Evolutionary conservation across 2,888 invertebrate species (phyloP).

Genomic region (Cephonodes hylas): DNA sequence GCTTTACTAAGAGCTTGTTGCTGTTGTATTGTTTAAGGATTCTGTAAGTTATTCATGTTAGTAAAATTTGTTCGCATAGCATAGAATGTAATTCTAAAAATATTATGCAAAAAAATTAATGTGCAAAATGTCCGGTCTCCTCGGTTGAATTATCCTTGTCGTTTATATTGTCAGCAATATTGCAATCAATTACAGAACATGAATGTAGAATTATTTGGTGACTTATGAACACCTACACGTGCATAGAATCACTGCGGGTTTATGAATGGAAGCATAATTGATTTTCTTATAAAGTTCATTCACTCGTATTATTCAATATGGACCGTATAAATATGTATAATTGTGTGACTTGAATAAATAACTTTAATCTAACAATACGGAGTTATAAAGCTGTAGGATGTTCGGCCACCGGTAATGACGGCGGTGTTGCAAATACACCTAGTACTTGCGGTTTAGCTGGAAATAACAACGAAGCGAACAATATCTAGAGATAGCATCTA

Average conservation of each 20-base stretch:
- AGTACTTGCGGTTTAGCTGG: neutral
- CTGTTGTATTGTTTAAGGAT: too few relatives aligned
- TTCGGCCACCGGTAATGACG: neutral
- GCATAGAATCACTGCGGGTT: constrained; percentile 51
- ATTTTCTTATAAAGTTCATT: constrained; percentile 59
- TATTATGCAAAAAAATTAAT: neutral
- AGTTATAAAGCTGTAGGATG: constrained; percentile 13
- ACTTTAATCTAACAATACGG: constrained; percentile 14
- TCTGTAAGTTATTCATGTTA: too few relatives aligned
- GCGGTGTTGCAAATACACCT: neutral
- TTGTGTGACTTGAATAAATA: constrained; percentile 20
- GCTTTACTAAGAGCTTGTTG: too few relatives aligned
- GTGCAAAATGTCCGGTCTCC: neutral
- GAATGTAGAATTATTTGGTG: constrained; percentile 50
- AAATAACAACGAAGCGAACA: constrained; percentile 15
- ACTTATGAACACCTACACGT: constrained; percentile 61
- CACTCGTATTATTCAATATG: constrained; percentile 44
- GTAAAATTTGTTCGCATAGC: too few relatives aligned
- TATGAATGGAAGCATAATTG: constrained; percentile 67
- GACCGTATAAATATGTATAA: constrained; percentile 41
- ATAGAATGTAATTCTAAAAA: neutral
- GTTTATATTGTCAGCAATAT: neutral
- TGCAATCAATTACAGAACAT: constrained; percentile 17
- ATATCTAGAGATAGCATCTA: constrained; percentile 17
- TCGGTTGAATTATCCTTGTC: neutral